phyloP scores from a whole-genome alignment of 2,113 vertebrate species.

The Petromus typicus region DNA sequence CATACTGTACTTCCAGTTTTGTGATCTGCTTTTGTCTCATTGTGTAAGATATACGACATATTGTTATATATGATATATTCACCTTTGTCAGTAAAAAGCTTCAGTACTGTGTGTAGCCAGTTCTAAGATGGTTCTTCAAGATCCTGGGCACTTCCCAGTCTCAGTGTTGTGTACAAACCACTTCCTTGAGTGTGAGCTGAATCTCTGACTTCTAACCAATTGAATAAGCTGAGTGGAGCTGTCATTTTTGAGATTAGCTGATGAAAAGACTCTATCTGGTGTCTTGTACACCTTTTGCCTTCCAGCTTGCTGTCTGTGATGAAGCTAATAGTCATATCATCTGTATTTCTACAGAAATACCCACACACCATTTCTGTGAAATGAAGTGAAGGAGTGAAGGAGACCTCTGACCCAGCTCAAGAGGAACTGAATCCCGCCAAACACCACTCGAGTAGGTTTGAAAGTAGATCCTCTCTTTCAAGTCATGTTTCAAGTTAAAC shows the following conservation, averaged over 20 bases:
- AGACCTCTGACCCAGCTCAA: not conserved
- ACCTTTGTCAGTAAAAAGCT: slow-evolving; percentile 7
- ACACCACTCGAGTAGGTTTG: not conserved
- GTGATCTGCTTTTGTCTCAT: not conserved
- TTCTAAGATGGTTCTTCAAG: not conserved
- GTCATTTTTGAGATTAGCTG: not conserved
- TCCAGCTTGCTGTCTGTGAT: not conserved
- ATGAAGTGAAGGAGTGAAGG: not conserved
- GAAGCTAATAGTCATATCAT: not conserved
- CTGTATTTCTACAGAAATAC: not conserved
- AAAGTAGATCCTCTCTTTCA: not conserved
- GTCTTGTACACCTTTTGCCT: not conserved
- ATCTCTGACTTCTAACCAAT: not conserved
- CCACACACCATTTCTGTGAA: too few species aligned
- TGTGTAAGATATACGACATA: not conserved
- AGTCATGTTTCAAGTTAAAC: not conserved
- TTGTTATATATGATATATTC: too few species aligned
- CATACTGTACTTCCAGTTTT: not conserved
- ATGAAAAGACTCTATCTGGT: not conserved
- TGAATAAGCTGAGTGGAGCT: not conserved
- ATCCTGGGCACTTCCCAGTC: not conserved
- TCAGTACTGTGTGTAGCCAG: not conserved
- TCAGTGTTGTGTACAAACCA: not conserved
- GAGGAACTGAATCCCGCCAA: not conserved
- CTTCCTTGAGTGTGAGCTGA: not conserved